A percentile compares a stretch with the other conserved stretches of the same genome.
Conservation (phyloP, 2,888 invertebrate genomes). For the Erebia aethiops region DNA sequence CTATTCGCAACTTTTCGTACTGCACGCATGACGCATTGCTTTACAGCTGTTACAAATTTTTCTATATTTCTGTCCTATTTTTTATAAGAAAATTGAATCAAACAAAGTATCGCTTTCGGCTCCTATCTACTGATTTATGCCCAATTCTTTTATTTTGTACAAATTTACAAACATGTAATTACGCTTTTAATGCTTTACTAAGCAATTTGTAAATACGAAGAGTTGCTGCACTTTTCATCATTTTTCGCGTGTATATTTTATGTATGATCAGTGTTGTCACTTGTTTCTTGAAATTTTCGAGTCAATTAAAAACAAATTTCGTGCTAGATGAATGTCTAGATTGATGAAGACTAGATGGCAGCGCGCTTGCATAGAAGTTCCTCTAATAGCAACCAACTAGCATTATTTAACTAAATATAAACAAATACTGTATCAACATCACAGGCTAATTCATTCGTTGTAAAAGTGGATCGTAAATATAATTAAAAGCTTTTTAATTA, state of each 20-base stretch:
- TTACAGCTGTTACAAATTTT: constrained; percentile 22
- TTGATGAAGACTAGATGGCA: too few relatives aligned
- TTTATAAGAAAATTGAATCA: neutral
- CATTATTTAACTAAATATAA: neutral
- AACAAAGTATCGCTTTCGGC: neutral
- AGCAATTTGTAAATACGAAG: neutral
- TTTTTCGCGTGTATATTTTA: too few relatives aligned
- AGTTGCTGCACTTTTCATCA: neutral
- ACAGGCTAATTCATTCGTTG: neutral
- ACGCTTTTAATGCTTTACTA: neutral
- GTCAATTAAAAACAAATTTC: too few relatives aligned
- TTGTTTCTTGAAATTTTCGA: too few relatives aligned
- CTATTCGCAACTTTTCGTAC: constrained; percentile 12
- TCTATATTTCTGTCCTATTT: constrained; percentile 2
- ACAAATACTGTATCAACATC: neutral
- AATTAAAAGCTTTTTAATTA: constrained; percentile 24
- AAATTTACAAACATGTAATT: neutral
- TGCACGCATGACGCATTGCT: constrained; percentile 34
- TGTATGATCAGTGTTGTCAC: too few relatives aligned
- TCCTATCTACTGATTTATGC: neutral
- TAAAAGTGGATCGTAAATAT: constrained; percentile 21
- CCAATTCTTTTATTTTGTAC: neutral
- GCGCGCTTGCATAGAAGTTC: too few relatives aligned
- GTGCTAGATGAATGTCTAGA: too few relatives aligned
- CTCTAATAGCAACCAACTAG: too few relatives aligned